Evolutionary conservation across 2,113 vertebrate species (phyloP).

Genomic region (Parotia lawesii): DNA sequence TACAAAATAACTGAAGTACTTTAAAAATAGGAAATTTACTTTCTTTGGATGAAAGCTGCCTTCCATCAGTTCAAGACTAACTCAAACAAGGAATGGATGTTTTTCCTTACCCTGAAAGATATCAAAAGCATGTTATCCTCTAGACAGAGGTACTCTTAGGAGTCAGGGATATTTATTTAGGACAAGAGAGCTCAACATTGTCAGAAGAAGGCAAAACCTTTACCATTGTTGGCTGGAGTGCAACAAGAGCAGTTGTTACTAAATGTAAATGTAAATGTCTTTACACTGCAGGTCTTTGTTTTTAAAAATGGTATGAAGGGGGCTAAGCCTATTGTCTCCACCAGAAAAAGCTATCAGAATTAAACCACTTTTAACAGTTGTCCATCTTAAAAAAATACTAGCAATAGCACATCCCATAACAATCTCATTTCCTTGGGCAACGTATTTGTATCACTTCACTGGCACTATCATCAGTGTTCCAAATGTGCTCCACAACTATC

Average conservation of each 20-base stretch:
- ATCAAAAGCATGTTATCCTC: not conserved
- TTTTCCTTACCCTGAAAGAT: not conserved
- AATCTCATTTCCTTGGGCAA: not conserved
- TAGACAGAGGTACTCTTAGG: not conserved
- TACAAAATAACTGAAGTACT: constrained; percentile 1
- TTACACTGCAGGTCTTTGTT: not conserved
- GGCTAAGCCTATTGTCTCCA: not conserved
- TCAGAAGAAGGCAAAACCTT: not conserved
- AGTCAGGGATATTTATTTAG: not conserved
- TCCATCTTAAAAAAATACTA: not conserved
- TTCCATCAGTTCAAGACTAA: not conserved
- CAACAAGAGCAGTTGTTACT: not conserved
- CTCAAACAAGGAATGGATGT: not conserved
- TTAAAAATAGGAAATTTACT: constrained; percentile 1
- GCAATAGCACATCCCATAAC: not conserved
- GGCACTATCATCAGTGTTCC: not conserved
- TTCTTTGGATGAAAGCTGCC: not conserved
- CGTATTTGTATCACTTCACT: not conserved
- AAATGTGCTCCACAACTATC: not conserved
- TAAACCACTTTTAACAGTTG: not conserved
- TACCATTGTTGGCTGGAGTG: not conserved
- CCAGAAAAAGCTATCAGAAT: not conserved
- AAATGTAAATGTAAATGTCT: not conserved
- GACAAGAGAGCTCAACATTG: not conserved
- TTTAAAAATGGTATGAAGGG: not conserved